Evolutionary conservation across 1,140 invertebrate genomes (phyloP).

Genomic region (Theocolax elegans): DNA sequence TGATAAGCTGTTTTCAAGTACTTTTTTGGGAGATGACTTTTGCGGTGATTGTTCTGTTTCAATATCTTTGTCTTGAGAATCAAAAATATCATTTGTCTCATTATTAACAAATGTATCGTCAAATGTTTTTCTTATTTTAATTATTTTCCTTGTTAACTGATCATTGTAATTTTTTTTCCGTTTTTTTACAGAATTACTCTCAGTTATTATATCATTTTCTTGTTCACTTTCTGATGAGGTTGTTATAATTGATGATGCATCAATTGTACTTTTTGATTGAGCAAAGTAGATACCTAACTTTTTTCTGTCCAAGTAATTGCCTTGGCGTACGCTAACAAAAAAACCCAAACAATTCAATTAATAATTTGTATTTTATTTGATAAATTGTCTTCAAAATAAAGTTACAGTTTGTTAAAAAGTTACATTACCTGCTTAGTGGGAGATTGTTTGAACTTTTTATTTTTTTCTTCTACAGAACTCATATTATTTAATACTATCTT

Average conservation of each 20-base stretch:
- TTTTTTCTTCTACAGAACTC: background rate
- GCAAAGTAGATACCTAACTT: conserved; percentile 6
- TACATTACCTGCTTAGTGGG: conserved; percentile 14
- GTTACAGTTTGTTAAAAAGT: background rate
- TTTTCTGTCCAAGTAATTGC: conserved; percentile 20
- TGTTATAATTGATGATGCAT: background rate
- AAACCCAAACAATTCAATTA: background rate
- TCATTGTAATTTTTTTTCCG: conserved; percentile 8
- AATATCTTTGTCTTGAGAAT: background rate
- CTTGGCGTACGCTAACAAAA: conserved; percentile 9
- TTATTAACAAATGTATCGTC: too few relatives aligned
- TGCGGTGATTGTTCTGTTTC: background rate
- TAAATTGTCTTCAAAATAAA: background rate
- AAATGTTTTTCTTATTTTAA: conserved; percentile 31
- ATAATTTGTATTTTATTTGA: background rate
- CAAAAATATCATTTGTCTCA: background rate
- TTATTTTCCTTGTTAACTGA: background rate
- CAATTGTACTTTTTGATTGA: conserved; percentile 1
- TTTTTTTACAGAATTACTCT: conserved; percentile 16
- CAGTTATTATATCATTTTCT: background rate
- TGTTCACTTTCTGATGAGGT: conserved; percentile 10
- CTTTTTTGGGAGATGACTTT: conserved; percentile 3
- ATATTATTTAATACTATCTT: background rate
- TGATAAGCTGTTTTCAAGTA: background rate
- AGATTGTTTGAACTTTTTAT: background rate